Evolutionary conservation across 2,113 vertebrate genomes (phyloP), one percentile per base, ranked within the genome.

Genomic region (Dipodomys ordii): DNA sequence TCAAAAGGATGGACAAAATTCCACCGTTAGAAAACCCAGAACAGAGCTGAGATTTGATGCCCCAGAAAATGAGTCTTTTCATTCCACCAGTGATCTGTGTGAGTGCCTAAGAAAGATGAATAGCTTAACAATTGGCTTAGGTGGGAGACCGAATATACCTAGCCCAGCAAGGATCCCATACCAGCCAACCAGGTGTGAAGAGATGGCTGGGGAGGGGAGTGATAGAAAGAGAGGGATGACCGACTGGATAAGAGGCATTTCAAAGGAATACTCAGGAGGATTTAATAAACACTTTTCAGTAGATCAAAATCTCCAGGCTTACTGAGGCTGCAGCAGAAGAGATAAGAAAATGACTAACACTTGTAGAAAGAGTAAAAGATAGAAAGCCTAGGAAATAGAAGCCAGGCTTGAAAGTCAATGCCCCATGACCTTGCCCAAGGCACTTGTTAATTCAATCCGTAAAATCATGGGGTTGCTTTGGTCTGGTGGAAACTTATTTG

Each of bases 341-440:
- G 96, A 96, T 96, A 96, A 97, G 97, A 96, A 95, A 96, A 96
- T 93, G 91, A 96, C 80, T 96, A 93, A 96, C 93, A 90, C 78
- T 97, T 87, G 91, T 23, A 89, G 73, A 87, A 94, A 67, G 44
- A 92, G 82, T 64, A 74, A 84, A 90, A 91, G 95, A 95, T 87
- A 89, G 83, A 95, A 92, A 53, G 49, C 77, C 84, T 78, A 60
- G 85, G 78, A 96, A 96, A 95, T 87, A 71, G 94, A 97, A 97
- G 92, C 89, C 95, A 96, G 97, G 92, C 93, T 87, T 92, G 73
- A 30, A 57, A 91, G 91, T 93, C 96, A 91, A 73, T n/a, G 65
- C 88, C 87, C 74, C 39, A 5, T 8, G 77, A 95, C 95, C 94
- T 95, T 83, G 83, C 88, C 81, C 83, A 90, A 28, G 72, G 81